Evolutionary conservation across 1,140 invertebrate species (phyloP).

Genomic region (Doryteuthis pealeii): DNA sequence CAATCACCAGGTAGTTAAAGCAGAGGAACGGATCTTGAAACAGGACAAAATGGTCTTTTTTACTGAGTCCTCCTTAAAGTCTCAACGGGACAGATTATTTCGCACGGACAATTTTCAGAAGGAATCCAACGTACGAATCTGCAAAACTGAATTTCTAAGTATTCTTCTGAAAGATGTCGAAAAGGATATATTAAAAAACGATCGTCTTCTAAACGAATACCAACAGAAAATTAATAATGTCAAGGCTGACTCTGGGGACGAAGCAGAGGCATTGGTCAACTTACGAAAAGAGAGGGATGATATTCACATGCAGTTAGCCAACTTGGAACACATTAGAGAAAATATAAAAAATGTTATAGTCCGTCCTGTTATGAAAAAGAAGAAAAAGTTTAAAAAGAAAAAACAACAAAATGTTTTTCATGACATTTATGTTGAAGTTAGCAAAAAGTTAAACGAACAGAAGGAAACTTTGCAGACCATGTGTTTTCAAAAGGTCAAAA

Average conservation of each 20-base stretch:
- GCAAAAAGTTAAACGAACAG: conserved; percentile 5
- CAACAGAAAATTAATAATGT: background rate
- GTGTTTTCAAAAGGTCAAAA: background rate
- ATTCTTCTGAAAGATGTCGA: background rate
- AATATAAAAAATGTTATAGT: conserved; percentile 11
- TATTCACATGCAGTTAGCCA: background rate
- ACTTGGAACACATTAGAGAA: background rate
- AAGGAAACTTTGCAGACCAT: conserved; percentile 1
- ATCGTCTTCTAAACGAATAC: background rate
- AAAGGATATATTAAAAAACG: background rate
- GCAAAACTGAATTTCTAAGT: background rate
- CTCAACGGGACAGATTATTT: background rate
- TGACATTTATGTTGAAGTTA: conserved; percentile 5
- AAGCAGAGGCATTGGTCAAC: background rate
- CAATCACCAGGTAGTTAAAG: background rate
- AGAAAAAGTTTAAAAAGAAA: background rate
- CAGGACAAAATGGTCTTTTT: conserved; percentile 9
- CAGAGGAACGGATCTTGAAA: background rate
- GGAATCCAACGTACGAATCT: background rate
- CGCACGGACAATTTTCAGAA: background rate
- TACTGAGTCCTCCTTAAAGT: background rate
- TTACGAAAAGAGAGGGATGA: background rate
- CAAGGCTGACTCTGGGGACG: background rate
- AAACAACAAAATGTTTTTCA: conserved; percentile 10
- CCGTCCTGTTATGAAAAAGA: background rate